These are phyloP conservation scores for Psilopsiagon aurifrons DNA, from an alignment of 2,113 vertebrate genomes.

Conservation along the genomic window DNA sequence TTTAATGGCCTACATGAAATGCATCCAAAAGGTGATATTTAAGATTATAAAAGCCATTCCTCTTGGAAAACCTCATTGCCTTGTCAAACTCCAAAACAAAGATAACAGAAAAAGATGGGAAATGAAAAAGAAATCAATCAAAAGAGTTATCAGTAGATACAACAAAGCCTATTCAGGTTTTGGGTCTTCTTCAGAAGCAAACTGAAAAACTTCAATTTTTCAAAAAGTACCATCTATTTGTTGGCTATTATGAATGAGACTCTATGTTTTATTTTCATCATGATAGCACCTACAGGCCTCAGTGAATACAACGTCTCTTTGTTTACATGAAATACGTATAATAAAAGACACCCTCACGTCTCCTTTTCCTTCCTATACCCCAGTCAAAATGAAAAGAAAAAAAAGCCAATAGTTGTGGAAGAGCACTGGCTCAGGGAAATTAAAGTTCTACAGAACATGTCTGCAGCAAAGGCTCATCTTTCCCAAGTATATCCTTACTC, in stretches of 20 bases:
- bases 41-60: conserved; percentile 42
- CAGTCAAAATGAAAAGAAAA: neutral
- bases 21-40: conserved; percentile 39
- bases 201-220: neutral
- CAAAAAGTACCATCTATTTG: neutral
- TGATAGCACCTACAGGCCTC: neutral
- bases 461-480: neutral
- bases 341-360: neutral
- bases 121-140: neutral
- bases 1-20: conserved; percentile 15
- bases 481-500: neutral
- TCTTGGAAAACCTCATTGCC: conserved; percentile 19
- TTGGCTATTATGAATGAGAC: neutral
- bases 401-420: neutral
- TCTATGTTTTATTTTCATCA: neutral
- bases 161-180: neutral
- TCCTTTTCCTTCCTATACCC: neutral
- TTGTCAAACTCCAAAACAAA: conserved; percentile 24
- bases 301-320: neutral
- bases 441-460: neutral
- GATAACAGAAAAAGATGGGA: neutral
- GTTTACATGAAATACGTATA: neutral
- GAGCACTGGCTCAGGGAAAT: neutral
- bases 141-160: neutral
- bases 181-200: neutral